Evolutionary conservation across 2,797 vertebrate genomes (phyloP), one percentile per base, ranked within the genome.

Genomic region (Hyperoplus immaculatus): DNA sequence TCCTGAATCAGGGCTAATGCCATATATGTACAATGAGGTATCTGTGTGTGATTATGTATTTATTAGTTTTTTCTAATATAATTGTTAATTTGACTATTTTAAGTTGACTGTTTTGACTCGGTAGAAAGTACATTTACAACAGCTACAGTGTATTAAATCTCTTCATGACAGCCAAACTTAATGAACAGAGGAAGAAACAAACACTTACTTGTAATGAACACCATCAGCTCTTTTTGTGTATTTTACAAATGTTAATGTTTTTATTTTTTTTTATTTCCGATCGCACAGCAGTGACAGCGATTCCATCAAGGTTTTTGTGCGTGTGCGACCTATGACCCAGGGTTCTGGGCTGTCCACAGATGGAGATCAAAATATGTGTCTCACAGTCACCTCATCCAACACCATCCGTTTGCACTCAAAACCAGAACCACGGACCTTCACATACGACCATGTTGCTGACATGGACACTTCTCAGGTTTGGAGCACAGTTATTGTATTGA

Each of bases 401-500:
- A 96, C 96, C 57, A 94, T 99, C 72, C 96, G 95, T 51, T 94
- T 99, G 55, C 96, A 96, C 56, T 97, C 97, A 0, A 99, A 98
- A 86, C 98, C 97, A 14, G 97, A 99, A 73, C 97, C 97, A 4
- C 96, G 96, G 68, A 96, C 94, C 42, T 99, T 99, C 89, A 97
- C 95, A 0, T 99, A 98, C 46, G 97, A 99, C 86, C 96, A 96
- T 90, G 97, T 99, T 13, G 97, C 98, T 39, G 96, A 97, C 84
- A 96, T 96, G 94, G 93, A 97, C 72, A 96, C 95, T 21, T 95
- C 97, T 68, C 98, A 99, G 96, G 98, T 99, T 63, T 47, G 70
- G 86, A 78, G 46, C 47, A 14, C 47, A 11, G 10, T 60, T 53
- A 13, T 47, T 42, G 5, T 15, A 18, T 65, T 43, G 8, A 41